Percentiles rank a stretch among this genome's conserved stretches.
Evolutionary conservation across 1,140 invertebrate species (phyloP).

Genomic region (Drosophila nebulosa): DNA sequence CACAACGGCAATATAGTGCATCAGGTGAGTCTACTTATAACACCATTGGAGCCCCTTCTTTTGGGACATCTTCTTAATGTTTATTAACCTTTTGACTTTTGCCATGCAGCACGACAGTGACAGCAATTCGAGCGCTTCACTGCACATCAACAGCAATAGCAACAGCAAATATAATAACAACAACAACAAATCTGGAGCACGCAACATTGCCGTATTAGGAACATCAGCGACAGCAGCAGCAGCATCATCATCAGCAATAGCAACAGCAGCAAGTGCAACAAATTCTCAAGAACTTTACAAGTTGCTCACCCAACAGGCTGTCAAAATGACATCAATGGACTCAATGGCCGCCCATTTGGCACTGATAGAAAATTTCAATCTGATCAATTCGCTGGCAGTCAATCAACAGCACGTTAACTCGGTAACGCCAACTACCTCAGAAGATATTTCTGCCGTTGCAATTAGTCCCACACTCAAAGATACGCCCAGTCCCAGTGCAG

Average conservation of each 20-base stretch:
- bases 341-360: constrained; percentile 78
- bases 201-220: constrained; percentile 27
- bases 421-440: constrained; percentile 80
- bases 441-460: constrained; percentile 64
- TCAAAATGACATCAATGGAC: constrained; percentile 81
- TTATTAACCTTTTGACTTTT: constrained; percentile 34
- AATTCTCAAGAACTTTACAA: constrained; percentile 58
- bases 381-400: constrained; percentile 49
- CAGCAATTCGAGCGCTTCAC: constrained; percentile 71
- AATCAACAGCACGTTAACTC: constrained; percentile 59
- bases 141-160: constrained; percentile 39
- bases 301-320: constrained; percentile 58
- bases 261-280: constrained; percentile 11
- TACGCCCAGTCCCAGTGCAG: constrained; percentile 83
- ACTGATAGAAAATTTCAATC: constrained; percentile 62
- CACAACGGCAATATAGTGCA: constrained; percentile 28
- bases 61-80: background rate
- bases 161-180: constrained; percentile 20
- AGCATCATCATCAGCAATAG: constrained; percentile 25
- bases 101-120: constrained; percentile 68
- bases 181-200: constrained; percentile 29
- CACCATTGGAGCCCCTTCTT: background rate
- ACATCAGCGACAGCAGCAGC: constrained; percentile 7
- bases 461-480: constrained; percentile 81
- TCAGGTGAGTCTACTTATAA: constrained; percentile 24